phyloP scores from a whole-genome alignment of 2,113 vertebrate genomes.

The Apaloderma vittatum region DNA sequence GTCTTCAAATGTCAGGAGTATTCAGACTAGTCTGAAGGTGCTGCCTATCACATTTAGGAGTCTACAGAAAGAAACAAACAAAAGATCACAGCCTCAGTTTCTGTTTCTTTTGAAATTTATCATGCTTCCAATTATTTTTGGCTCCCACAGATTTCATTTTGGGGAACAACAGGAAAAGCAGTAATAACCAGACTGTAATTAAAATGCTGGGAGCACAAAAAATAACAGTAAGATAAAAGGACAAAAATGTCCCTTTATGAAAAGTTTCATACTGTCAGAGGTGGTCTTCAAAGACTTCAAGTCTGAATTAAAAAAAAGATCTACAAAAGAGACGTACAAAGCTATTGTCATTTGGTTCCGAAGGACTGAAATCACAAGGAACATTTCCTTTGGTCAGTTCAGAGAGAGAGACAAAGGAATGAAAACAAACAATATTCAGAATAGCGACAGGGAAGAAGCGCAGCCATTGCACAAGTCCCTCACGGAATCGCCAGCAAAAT shows the following conservation, averaged over 20 bases:
- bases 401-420: background rate
- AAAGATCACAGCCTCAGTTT: background rate
- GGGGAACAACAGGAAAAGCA: background rate
- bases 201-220: constrained; percentile 9
- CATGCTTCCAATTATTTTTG: constrained; percentile 48
- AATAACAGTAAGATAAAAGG: background rate
- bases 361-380: constrained; percentile 20
- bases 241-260: background rate
- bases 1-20: background rate
- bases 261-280: background rate
- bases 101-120: background rate
- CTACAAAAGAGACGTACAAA: constrained; percentile 13
- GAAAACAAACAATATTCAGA: constrained; percentile 27
- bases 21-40: background rate
- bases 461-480: fast-evolving
- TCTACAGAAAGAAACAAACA: background rate
- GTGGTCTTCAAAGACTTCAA: constrained; percentile 31
- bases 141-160: constrained; percentile 25
- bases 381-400: background rate
- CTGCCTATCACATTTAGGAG: background rate
- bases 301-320: constrained; percentile 1
- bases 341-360: background rate
- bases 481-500: background rate
- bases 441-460: background rate
- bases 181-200: constrained; percentile 31